A percentile compares a stretch with the other conserved stretches of the same genome.
Evolutionary conservation across 2,888 invertebrate species (phyloP).

Genomic region (Amaurobius ferox): DNA sequence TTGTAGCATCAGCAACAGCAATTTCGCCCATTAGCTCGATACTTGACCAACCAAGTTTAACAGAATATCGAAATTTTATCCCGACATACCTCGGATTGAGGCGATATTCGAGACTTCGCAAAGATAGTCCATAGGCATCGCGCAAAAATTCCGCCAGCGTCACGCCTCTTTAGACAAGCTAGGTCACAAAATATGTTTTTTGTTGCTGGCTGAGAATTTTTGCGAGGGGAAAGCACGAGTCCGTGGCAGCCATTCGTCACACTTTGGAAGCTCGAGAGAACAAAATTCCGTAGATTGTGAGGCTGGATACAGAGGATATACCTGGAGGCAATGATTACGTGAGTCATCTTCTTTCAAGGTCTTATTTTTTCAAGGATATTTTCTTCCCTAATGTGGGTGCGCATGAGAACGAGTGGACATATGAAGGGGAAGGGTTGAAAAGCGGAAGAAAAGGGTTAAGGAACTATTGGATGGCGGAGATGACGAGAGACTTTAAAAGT

Average conservation of each 20-base stretch:
- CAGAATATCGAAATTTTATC: conserved; percentile 37
- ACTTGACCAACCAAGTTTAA: conserved; percentile 68
- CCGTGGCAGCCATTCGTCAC: conserved; percentile 67
- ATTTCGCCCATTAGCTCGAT: conserved; percentile 23
- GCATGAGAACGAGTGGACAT: conserved; percentile 49
- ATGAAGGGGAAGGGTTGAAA: conserved; percentile 1
- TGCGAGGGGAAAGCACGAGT: conserved; percentile 31
- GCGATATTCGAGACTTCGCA: not conserved
- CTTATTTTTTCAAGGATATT: conserved; percentile 2
- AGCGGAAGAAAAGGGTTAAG: conserved; percentile 51
- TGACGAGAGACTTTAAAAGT: not conserved
- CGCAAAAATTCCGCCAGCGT: conserved; percentile 30
- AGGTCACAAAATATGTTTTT: conserved; percentile 31
- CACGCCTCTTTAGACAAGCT: conserved; percentile 65
- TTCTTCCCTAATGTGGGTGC: conserved; percentile 40
- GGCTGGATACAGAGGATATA: conserved; percentile 33
- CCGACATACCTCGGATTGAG: not conserved
- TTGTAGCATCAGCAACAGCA: not conserved
- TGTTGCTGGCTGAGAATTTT: conserved; percentile 7
- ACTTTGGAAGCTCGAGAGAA: conserved; percentile 42
- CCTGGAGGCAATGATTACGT: conserved; percentile 51
- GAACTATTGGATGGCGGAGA: conserved; percentile 27
- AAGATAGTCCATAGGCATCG: conserved; percentile 15
- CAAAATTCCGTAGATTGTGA: conserved; percentile 61
- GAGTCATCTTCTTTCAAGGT: conserved; percentile 43